phyloP scores from a whole-genome alignment of 2,888 invertebrate genomes.

The Norana najaformis region DNA sequence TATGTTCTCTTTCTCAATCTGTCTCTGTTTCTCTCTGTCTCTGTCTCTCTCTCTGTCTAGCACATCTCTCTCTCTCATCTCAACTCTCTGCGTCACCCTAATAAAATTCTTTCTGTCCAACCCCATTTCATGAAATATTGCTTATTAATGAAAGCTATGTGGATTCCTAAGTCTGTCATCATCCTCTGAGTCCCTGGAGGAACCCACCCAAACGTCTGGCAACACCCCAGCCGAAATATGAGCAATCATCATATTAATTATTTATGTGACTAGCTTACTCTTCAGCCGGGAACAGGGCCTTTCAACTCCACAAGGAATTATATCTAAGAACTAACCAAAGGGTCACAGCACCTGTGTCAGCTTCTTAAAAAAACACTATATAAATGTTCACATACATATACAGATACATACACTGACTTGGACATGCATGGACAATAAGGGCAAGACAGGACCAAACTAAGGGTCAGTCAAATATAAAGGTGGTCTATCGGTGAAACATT shows the following conservation, averaged over 20 bases:
- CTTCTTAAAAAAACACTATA: neutral
- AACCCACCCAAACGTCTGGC: neutral
- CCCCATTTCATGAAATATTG: too few species aligned
- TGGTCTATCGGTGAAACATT: too few species aligned
- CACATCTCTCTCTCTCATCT: too few species aligned
- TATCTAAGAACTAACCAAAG: neutral
- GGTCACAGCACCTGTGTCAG: neutral
- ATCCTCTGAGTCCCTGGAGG: neutral
- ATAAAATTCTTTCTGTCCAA: too few species aligned
- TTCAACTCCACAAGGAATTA: neutral
- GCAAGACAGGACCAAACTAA: too few species aligned
- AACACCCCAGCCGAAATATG: conserved; percentile 6
- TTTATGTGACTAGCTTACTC: too few species aligned
- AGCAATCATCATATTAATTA: neutral
- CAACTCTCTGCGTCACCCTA: neutral
- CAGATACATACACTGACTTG: neutral
- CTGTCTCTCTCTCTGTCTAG: neutral
- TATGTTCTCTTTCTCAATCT: too few species aligned
- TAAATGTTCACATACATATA: neutral
- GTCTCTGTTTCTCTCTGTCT: neutral
- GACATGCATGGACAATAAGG: too few species aligned
- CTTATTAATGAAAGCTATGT: too few species aligned
- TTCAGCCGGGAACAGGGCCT: neutral
- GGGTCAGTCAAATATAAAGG: too few species aligned
- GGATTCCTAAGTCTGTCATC: neutral